A percentile compares a stretch with the other conserved stretches of the same genome.
Evolutionary conservation across 1,140 invertebrate genomes (phyloP).

Genomic region (Mizuhopecten yessoensis): DNA sequence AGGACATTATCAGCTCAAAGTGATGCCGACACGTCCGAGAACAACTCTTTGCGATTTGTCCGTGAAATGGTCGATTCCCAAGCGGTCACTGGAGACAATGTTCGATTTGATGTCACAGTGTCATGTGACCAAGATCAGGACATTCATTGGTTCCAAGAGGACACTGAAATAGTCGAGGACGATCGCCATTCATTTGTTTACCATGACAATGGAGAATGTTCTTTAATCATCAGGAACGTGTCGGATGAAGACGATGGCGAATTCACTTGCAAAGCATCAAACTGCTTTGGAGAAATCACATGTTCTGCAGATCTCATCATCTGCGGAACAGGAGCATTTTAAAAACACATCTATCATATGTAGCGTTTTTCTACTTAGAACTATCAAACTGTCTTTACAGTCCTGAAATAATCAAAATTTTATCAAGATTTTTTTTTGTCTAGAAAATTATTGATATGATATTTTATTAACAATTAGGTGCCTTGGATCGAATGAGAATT

Average conservation of each 20-base stretch:
- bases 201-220: slow-evolving; percentile 65
- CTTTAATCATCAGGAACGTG: slow-evolving; percentile 89
- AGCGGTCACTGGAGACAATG: slow-evolving; percentile 73
- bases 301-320: slow-evolving; percentile 81
- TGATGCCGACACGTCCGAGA: neutral
- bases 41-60: slow-evolving; percentile 62
- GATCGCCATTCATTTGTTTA: slow-evolving; percentile 66
- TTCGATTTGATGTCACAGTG: slow-evolving; percentile 78
- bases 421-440: neutral
- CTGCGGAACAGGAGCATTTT: slow-evolving; percentile 66
- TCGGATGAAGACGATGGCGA: slow-evolving; percentile 91
- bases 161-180: slow-evolving; percentile 68
- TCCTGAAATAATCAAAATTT: slow-evolving; percentile 17
- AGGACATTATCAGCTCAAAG: slow-evolving; percentile 22
- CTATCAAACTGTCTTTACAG: neutral
- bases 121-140: slow-evolving; percentile 74
- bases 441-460: neutral
- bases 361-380: slow-evolving; percentile 11
- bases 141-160: slow-evolving; percentile 83
- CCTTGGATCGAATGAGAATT: neutral
- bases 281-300: slow-evolving; percentile 93
- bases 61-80: slow-evolving; percentile 76
- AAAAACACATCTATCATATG: neutral
- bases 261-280: slow-evolving; percentile 94
- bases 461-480: neutral